phyloP scores from a whole-genome alignment of 1,140 invertebrate genomes.

The Drosophila sechellia region DNA sequence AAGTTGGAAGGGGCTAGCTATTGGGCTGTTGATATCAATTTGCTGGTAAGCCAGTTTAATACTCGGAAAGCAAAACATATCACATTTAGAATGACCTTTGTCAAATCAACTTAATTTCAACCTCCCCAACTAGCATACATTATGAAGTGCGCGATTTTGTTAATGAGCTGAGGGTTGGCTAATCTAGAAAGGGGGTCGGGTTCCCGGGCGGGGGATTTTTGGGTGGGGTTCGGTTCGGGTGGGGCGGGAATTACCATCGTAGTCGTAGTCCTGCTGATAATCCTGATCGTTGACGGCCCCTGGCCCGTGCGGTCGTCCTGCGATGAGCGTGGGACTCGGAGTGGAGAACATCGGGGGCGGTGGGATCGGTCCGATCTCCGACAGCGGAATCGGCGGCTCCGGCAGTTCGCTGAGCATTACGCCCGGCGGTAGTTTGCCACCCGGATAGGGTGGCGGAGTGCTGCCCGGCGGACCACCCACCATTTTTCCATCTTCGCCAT shows the following conservation, averaged over 20 bases:
- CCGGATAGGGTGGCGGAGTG: slow-evolving; percentile 85
- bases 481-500: slow-evolving; percentile 85
- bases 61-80: too few species aligned
- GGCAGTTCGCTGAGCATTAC: slow-evolving; percentile 93
- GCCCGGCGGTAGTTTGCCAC: slow-evolving; percentile 72
- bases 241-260: slow-evolving; percentile 86
- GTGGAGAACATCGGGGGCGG: slow-evolving; percentile 98
- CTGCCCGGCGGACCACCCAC: slow-evolving; percentile 85
- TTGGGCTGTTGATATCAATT: slow-evolving; percentile 2
- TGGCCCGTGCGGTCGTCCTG: slow-evolving; percentile 85
- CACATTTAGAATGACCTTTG: background rate
- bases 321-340: slow-evolving; percentile 90
- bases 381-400: slow-evolving; percentile 95
- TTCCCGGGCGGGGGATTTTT: background rate
- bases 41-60: background rate
- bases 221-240: background rate
- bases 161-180: slow-evolving; percentile 57
- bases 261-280: slow-evolving; percentile 86
- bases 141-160: slow-evolving; percentile 73
- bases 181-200: slow-evolving; percentile 7
- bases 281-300: slow-evolving; percentile 83
- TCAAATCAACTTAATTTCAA: slow-evolving; percentile 9
- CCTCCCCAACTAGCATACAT: slow-evolving; percentile 58
- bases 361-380: slow-evolving; percentile 97
- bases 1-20: background rate